Evolutionary conservation across 2,888 invertebrate species (phyloP).

Genomic region (Nemoura dubitans): DNA sequence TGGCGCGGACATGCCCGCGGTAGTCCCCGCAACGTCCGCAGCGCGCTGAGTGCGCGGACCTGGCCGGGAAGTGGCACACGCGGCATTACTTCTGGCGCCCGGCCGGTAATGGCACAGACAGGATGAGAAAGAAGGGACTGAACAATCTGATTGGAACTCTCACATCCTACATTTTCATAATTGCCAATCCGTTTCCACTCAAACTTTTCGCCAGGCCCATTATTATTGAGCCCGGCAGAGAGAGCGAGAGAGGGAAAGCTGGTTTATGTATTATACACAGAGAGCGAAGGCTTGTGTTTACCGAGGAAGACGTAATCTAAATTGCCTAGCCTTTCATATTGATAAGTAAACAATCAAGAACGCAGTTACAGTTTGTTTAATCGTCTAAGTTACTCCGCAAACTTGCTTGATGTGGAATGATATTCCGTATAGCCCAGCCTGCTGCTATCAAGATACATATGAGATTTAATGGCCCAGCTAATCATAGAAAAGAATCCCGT

Average conservation of each 20-base stretch:
- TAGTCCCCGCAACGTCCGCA: no score
- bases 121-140: background rate
- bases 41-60: no score
- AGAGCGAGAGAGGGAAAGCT: slow-evolving; percentile 1
- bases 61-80: no score
- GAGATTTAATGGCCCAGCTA: slow-evolving; percentile 22
- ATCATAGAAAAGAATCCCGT: slow-evolving; percentile 12
- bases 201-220: background rate
- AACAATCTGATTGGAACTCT: background rate
- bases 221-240: background rate
- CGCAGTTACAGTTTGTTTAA: slow-evolving; percentile 18
- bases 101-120: background rate
- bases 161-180: slow-evolving; percentile 7
- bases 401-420: background rate
- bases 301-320: slow-evolving; percentile 17
- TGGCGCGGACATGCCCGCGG: no score
- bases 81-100: background rate
- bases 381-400: slow-evolving; percentile 24
- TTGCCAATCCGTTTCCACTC: background rate
- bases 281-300: background rate
- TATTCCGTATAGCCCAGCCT: background rate
- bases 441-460: background rate
- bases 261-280: background rate
- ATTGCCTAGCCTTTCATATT: slow-evolving; percentile 28
- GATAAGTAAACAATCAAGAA: slow-evolving; percentile 32